Evolutionary conservation across 2,888 invertebrate genomes (phyloP).

Genomic region (Drosophila infuscata): DNA sequence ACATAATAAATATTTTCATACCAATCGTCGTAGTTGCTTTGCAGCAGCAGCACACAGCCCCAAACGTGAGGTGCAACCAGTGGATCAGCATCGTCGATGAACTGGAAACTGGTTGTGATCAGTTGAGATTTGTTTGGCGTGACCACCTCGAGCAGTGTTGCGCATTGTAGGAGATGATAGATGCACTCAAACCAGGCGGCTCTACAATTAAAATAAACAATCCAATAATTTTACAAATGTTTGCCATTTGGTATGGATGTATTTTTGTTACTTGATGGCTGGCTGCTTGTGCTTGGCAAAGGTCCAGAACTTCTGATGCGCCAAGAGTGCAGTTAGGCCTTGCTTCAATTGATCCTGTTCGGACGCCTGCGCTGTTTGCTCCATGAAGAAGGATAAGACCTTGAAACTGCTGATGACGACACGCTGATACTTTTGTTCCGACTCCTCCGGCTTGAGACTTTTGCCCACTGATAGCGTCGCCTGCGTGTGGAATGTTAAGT

Average conservation of each 20-base stretch:
- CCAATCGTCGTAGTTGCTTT: constrained; percentile 86
- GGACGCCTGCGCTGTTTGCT: constrained; percentile 86
- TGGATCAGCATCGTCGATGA: constrained; percentile 90
- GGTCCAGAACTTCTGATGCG: constrained; percentile 90
- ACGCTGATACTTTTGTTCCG: constrained; percentile 89
- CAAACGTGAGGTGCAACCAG: constrained; percentile 89
- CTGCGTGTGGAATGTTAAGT: constrained; percentile 87
- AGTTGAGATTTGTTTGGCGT: constrained; percentile 86
- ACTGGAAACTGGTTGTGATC: constrained; percentile 87
- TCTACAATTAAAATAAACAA: constrained; percentile 63
- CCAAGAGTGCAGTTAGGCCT: constrained; percentile 86
- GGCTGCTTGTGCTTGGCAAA: constrained; percentile 87
- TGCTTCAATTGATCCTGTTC: constrained; percentile 76
- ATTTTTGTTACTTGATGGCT: constrained; percentile 82
- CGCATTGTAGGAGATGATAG: constrained; percentile 87
- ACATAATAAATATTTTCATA: constrained; percentile 44
- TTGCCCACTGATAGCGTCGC: constrained; percentile 86
- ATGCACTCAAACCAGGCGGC: constrained; percentile 90
- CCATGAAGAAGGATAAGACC: constrained; percentile 88
- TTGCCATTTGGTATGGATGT: background rate
- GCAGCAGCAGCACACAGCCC: constrained; percentile 89
- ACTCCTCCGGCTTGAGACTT: constrained; percentile 87
- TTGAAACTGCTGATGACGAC: constrained; percentile 88
- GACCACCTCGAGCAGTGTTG: constrained; percentile 85
- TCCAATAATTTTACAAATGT: background rate